phyloP scores from a whole-genome alignment of 2,888 invertebrate genomes.

The Griposia aprilina region DNA sequence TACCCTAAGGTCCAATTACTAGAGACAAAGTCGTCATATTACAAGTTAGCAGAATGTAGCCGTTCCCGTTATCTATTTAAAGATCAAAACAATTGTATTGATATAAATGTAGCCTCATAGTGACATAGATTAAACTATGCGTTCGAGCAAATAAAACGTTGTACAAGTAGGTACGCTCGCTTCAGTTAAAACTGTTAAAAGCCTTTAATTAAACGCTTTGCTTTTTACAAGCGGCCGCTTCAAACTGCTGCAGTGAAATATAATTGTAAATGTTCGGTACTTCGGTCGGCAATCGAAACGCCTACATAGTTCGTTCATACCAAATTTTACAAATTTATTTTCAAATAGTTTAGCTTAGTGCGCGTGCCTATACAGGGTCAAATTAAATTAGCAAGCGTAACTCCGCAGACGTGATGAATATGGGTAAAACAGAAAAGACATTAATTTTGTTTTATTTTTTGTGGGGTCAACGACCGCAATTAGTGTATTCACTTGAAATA shows the following conservation, averaged over 20 bases:
- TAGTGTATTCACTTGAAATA: no score
- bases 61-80: conserved; percentile 24
- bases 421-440: no score
- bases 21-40: conserved; percentile 57
- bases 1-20: conserved; percentile 78
- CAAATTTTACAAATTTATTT: conserved; percentile 22
- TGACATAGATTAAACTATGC: conserved; percentile 13
- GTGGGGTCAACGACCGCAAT: no score
- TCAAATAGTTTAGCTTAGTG: conserved; percentile 14
- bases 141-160: conserved; percentile 41
- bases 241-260: conserved; percentile 52
- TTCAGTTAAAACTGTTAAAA: conserved; percentile 53
- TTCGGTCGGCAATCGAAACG: conserved; percentile 37
- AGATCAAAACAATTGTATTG: conserved; percentile 22
- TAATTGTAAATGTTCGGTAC: conserved; percentile 50
- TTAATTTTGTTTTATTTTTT: no score
- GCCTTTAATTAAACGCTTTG: conserved; percentile 59
- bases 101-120: conserved; percentile 24
- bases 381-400: no score
- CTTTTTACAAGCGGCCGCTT: conserved; percentile 53
- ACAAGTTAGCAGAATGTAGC: conserved; percentile 23
- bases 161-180: conserved; percentile 28
- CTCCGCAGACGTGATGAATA: no score
- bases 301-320: conserved; percentile 23
- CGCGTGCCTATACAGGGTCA: background rate